Conservation (phyloP, 2,113 vertebrate genomes). For the Ursus arctos region DNA sequence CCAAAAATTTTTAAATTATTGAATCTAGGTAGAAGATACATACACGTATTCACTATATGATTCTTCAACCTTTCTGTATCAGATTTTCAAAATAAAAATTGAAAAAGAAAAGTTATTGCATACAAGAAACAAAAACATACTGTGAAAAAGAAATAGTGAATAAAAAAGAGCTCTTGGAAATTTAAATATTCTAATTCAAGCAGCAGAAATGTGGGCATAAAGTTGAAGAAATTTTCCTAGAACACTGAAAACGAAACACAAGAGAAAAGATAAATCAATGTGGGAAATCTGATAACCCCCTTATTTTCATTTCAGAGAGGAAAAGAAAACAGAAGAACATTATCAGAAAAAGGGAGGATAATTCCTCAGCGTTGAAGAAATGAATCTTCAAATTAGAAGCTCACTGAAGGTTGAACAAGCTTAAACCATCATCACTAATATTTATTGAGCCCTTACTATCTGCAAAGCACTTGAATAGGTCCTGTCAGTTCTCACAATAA, state of each 20-base stretch:
- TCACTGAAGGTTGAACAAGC: background rate
- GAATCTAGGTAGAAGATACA: slow-evolving; percentile 16
- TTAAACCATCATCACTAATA: slow-evolving; percentile 1
- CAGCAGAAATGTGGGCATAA: slow-evolving; percentile 20
- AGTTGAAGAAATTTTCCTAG: slow-evolving; percentile 32
- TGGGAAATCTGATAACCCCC: background rate
- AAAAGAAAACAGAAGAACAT: slow-evolving; percentile 24
- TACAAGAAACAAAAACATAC: background rate
- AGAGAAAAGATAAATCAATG: slow-evolving; percentile 11
- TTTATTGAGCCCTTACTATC: background rate
- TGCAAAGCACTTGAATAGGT: background rate
- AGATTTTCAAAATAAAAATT: slow-evolving; percentile 37
- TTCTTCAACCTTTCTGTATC: background rate
- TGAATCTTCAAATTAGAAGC: slow-evolving; percentile 36
- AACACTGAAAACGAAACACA: background rate
- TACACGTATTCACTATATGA: background rate
- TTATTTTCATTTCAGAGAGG: slow-evolving; percentile 47
- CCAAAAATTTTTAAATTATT: background rate
- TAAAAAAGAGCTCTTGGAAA: background rate
- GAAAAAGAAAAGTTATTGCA: background rate
- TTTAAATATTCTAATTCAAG: slow-evolving; percentile 9
- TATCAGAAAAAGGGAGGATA: background rate
- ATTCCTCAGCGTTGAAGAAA: background rate
- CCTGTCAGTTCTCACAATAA: background rate
- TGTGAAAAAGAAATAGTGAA: background rate